These are phyloP conservation scores for Cinara cedri DNA, from an alignment of 2,888 invertebrate genomes.

Conservation along the genomic window DNA sequence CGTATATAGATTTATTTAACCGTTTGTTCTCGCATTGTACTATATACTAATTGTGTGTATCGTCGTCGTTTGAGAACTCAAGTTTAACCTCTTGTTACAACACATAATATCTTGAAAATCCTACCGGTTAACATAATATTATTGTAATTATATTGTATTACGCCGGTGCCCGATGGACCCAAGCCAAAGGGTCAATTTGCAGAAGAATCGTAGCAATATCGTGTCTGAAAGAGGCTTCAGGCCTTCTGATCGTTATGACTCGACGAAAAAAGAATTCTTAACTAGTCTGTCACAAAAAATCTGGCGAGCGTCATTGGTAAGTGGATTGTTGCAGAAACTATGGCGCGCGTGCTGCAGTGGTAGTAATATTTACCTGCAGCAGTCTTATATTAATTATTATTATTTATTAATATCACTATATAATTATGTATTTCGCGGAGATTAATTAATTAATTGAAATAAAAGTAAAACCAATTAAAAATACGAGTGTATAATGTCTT, in stretches of 20 bases:
- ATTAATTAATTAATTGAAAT: too few species aligned
- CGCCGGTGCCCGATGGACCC: slow-evolving; percentile 29
- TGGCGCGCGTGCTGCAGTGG: slow-evolving; percentile 6
- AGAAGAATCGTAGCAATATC: slow-evolving; percentile 66
- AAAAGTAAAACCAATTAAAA: background rate
- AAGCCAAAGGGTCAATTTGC: slow-evolving; percentile 58
- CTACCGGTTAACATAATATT: slow-evolving; percentile 27
- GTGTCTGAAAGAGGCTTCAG: slow-evolving; percentile 79
- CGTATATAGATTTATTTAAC: background rate
- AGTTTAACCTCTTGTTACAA: background rate
- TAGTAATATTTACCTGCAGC: too few species aligned
- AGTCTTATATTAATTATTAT: too few species aligned
- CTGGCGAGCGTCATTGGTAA: slow-evolving; percentile 83
- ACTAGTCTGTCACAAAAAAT: slow-evolving; percentile 80
- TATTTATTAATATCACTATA: too few species aligned
- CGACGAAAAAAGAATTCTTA: slow-evolving; percentile 79
- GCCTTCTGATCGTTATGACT: slow-evolving; percentile 84
- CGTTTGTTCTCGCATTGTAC: slow-evolving; percentile 10
- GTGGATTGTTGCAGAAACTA: slow-evolving; percentile 62
- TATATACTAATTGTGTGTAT: too few species aligned
- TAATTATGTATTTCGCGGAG: background rate
- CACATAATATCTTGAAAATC: background rate
- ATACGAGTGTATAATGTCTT: background rate
- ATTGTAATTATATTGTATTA: background rate
- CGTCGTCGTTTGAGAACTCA: slow-evolving; percentile 12